phyloP scores from a whole-genome alignment of 2,888 invertebrate species.

The Melanchra persicariae region DNA sequence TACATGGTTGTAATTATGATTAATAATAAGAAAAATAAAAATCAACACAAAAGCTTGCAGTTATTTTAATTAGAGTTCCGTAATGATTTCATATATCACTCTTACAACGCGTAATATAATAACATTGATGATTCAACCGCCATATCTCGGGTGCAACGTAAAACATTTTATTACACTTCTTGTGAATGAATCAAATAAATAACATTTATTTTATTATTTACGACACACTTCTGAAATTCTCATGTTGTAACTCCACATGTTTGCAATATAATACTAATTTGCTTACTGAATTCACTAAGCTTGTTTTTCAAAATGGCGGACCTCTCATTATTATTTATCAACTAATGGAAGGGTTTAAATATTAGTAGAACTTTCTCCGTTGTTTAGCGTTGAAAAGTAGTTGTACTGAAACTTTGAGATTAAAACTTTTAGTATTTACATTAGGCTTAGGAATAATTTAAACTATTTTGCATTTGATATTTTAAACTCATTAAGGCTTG shows the following conservation, averaged over 20 bases:
- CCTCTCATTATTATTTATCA: slow-evolving; percentile 23
- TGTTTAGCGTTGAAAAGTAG: slow-evolving; percentile 1
- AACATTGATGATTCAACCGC: slow-evolving; percentile 35
- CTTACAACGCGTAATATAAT: slow-evolving; percentile 1
- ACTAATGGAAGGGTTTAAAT: slow-evolving; percentile 18
- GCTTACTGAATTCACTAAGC: neutral
- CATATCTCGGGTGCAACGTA: slow-evolving; percentile 20
- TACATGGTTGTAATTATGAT: neutral
- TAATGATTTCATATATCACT: slow-evolving; percentile 4
- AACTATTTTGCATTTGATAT: neutral
- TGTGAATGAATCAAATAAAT: slow-evolving; percentile 40
- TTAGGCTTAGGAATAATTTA: neutral
- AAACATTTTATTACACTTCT: slow-evolving; percentile 47
- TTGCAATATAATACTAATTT: slow-evolving; percentile 34
- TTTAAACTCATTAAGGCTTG: neutral
- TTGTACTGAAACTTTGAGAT: slow-evolving; percentile 23
- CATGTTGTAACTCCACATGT: slow-evolving; percentile 7
- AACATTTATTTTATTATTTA: slow-evolving; percentile 32
- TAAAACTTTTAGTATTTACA: slow-evolving; percentile 4
- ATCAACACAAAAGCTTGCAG: neutral
- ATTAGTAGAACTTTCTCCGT: neutral
- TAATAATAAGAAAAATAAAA: neutral
- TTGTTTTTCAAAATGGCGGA: slow-evolving; percentile 18
- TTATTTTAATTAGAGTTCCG: slow-evolving; percentile 2
- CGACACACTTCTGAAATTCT: slow-evolving; percentile 22